phyloP scores from a whole-genome alignment of 2,888 invertebrate genomes.

The Trachelus stipa region DNA sequence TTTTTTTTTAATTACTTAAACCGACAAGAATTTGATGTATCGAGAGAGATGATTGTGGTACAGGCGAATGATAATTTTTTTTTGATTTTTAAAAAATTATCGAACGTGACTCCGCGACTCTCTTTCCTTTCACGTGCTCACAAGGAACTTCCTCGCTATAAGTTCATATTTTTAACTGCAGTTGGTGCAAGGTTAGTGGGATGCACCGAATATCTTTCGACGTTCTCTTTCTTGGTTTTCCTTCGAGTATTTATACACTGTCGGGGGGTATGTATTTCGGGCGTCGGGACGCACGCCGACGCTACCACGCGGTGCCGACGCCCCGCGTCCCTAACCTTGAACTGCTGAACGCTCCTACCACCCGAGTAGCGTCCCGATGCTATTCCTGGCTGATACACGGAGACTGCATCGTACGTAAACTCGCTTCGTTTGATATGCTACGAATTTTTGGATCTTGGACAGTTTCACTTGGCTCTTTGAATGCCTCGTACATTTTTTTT shows the following conservation, averaged over 20 bases:
- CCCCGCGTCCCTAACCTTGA: slow-evolving; percentile 59
- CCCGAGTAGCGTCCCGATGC: slow-evolving; percentile 28
- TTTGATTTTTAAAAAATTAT: not conserved
- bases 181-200: slow-evolving; percentile 44
- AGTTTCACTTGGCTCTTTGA: not conserved
- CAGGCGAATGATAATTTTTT: not conserved
- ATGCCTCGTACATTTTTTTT: not conserved
- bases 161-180: slow-evolving; percentile 23
- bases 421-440: not conserved
- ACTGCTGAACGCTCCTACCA: slow-evolving; percentile 48
- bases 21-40: not conserved
- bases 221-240: slow-evolving; percentile 28
- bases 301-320: slow-evolving; percentile 29
- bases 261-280: slow-evolving; percentile 55
- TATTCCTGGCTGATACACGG: slow-evolving; percentile 30
- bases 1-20: not conserved
- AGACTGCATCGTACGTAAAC: not conserved
- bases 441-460: not conserved
- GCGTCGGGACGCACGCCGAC: slow-evolving; percentile 32
- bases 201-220: slow-evolving; percentile 34
- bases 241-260: slow-evolving; percentile 52
- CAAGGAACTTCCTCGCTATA: not conserved
- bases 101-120: not conserved
- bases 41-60: not conserved
- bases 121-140: not conserved